These are phyloP conservation scores for Phaethornis superciliosus DNA, from an alignment of 2,113 vertebrate genomes.

Conservation along the genomic window DNA sequence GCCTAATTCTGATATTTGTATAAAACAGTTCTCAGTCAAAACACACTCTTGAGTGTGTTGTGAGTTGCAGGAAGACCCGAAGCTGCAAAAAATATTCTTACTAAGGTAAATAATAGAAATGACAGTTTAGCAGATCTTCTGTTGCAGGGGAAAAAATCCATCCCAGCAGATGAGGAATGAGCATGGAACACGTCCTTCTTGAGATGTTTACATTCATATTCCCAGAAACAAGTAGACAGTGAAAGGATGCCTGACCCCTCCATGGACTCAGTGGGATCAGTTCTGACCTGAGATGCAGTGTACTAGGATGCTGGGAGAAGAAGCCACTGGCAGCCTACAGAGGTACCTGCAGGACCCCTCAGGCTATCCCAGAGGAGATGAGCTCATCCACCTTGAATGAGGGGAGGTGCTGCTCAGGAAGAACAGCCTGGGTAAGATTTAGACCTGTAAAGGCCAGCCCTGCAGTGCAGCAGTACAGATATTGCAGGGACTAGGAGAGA, in stretches of 20 bases:
- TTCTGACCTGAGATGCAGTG: neutral
- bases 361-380: neutral
- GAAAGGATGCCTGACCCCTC: neutral
- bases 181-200: neutral
- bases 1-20: neutral
- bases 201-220: neutral
- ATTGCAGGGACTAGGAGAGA: neutral
- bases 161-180: neutral
- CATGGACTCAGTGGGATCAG: rapidly evolving
- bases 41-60: neutral
- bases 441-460: neutral
- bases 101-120: neutral
- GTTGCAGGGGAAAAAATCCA: neutral
- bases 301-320: rapidly evolving
- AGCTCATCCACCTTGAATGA: neutral
- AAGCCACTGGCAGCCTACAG: neutral
- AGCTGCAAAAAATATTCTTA: neutral
- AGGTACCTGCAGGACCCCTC: rapidly evolving
- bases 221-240: neutral
- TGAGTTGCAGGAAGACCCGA: neutral
- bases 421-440: rapidly evolving
- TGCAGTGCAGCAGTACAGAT: neutral
- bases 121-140: neutral
- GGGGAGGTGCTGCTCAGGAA: neutral
- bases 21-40: neutral